phyloP scores from a whole-genome alignment of 2,797 vertebrate genomes.

The Acanthornis magna region DNA sequence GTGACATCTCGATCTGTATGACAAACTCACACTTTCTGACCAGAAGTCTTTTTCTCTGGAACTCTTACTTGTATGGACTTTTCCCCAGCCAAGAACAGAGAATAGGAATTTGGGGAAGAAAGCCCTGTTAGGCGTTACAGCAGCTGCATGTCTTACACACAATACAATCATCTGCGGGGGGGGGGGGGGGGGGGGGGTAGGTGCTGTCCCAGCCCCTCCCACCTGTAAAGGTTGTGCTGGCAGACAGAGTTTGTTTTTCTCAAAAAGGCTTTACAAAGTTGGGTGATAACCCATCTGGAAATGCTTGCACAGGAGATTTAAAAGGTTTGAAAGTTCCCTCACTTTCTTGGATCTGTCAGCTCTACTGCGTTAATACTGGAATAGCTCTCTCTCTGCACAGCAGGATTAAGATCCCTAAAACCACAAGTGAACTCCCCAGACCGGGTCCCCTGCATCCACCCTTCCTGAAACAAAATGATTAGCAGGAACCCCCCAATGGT shows the following conservation, averaged over 20 bases:
- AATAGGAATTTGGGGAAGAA: neutral
- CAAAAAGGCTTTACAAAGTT: neutral
- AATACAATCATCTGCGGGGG: rapidly evolving
- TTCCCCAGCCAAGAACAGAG: neutral
- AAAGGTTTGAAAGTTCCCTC: neutral
- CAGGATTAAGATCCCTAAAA: neutral
- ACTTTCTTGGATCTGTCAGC: neutral
- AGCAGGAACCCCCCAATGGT: neutral
- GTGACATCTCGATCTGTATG: neutral
- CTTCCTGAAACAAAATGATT: neutral
- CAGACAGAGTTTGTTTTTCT: too few species aligned
- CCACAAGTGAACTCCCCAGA: neutral
- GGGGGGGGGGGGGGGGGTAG: neutral
- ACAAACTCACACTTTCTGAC: neutral
- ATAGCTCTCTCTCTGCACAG: neutral
- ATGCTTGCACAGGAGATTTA: neutral
- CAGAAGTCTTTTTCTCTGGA: neutral
- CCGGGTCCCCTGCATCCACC: neutral
- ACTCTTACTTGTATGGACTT: neutral
- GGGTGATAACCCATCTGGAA: rapidly evolving
- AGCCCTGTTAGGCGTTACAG: neutral
- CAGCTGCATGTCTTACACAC: neutral
- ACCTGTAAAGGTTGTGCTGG: neutral
- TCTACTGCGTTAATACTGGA: neutral
- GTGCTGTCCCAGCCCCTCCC: neutral